Percentiles rank a stretch among this genome's conserved stretches.
These are phyloP conservation scores for Chlorodrepanis virens DNA, from an alignment of 2,113 vertebrate species.

Conservation along the genomic window DNA sequence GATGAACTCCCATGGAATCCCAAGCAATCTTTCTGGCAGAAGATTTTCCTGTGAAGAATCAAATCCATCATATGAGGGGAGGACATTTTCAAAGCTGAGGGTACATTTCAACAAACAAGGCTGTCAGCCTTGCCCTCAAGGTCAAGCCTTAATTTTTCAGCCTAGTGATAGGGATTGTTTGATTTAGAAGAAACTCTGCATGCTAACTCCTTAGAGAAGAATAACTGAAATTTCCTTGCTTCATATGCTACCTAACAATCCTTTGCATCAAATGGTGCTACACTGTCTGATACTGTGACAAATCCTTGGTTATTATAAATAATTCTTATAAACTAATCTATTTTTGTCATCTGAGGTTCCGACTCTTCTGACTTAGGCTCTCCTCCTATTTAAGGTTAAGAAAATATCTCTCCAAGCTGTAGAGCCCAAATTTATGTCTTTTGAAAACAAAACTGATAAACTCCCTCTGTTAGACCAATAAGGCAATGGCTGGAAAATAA, in stretches of 20 bases:
- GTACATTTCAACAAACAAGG: not conserved
- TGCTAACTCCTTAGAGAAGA: not conserved
- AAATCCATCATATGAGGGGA: not conserved
- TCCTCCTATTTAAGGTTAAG: not conserved
- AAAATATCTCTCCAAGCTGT: not conserved
- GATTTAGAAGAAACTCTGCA: not conserved
- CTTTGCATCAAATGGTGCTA: not conserved
- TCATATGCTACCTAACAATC: not conserved
- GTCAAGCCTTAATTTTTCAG: not conserved
- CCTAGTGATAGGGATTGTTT: not conserved
- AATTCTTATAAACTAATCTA: not conserved
- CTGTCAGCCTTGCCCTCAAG: not conserved
- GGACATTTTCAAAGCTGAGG: not conserved
- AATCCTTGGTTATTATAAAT: not conserved
- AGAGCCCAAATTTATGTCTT: not conserved
- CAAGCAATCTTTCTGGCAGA: constrained; percentile 15
- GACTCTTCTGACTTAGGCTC: not conserved
- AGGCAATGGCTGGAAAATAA: not conserved
- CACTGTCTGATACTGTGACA: not conserved
- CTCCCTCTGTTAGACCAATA: not conserved
- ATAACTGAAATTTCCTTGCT: not conserved
- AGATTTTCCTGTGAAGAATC: constrained; percentile 12
- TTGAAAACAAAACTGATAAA: not conserved
- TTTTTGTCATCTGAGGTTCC: not conserved
- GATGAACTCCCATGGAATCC: constrained; percentile 12